Base-by-base conservation (phyloP, 2,888 invertebrate species). In the Euspilapteryx auroguttella region DNA sequence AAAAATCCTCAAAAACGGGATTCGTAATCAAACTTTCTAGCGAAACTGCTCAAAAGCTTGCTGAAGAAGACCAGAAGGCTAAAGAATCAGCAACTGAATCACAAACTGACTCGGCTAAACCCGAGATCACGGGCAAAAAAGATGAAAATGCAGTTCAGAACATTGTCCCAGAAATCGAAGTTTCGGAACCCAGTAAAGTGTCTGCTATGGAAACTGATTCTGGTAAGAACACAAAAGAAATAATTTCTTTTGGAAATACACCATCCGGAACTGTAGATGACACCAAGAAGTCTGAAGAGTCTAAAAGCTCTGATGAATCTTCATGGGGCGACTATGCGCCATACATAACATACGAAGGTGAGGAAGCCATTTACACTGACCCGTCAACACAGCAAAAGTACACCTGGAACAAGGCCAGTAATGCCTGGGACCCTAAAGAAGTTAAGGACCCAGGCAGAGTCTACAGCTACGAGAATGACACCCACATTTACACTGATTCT, bases 401-500 rank as follows among this genome's bases (percentile, higher is more conserved):
- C 47, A 75, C 71, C 40, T 87, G 86, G 86, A 73, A 78, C 40
- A 52, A 62, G 29, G 56, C 56, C 30, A 64, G 63, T 3, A 73
- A 73, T 35, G 51, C 78, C 25, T 81, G 81, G 82, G 55, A 63
- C 34, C 47, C 61, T 2, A 69, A 69, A 33, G 46, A 48, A 10
- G 37, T 42, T 30, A 49, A 68, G 31, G 53, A 65, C 12, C 44
- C 62, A 26, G 56, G 45, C 6, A 51, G 65, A 37, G 56, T 61
- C 3, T 89, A 89, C 49, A 84, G 83, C 28, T 83, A 85, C 53
- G 87, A 89, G 64, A 80, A 87, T 55, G 86, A 88, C 45, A 83
- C 86, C 28, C 86, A 89, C 44, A 83, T 85, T 7, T 92, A 90
- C 44, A 88, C 86, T 4, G 93, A 93, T 50, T 62, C 78, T 28